Base-by-base conservation (phyloP, 2,888 invertebrate species). In the Spilosoma lubricipeda region DNA sequence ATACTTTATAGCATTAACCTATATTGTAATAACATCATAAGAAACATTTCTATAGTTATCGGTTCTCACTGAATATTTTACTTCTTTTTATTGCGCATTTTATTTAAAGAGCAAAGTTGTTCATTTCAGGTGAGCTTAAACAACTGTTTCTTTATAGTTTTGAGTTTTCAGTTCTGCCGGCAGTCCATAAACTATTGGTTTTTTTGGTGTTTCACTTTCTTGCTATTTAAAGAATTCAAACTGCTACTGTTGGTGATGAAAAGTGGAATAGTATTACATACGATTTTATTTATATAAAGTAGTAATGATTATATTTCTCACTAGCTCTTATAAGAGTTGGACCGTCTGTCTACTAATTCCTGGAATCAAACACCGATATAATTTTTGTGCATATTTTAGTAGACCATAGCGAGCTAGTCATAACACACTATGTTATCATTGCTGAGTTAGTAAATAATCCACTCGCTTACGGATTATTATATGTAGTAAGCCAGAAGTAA, bases 371-470 rank as follows among this genome's bases (percentile, higher is more conserved):
- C n/a, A n/a, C 13, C 56, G n/a, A 11, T n/a, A 11, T 56, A n/a
- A n/a, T n/a, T 56, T 56, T 56, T 56, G n/a, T 56, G 56, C n/a
- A 27, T 56, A n/a, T n/a, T 56, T 56, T n/a, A 56, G n/a, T 56
- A 56, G n/a, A 56, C 1, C 13, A 56, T 56, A 11, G 56, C 56
- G n/a, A 56, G 56, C 56, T 56, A n/a, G 56, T 56, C 56, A 56
- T 56, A 56, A 56, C 56, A 56, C 11, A 9, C n/a, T 9, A 9
- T 56, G n/a, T 56, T 56, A 56, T 56, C 56, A 56, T n/a, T 56
- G 56, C n/a, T 3, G n/a, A 56, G 56, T 56, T 56, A n/a, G n/a
- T 56, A 56, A 56, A 56, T 56, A 56, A 56, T 56, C 56, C 13
- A 13, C n/a, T 56, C 56, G 3, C 56, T n/a, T 56, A 11, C 56